A percentile compares a stretch with the other conserved stretches of the same genome.
Conservation (phyloP, 2,797 vertebrate genomes). For the Muraenolepis orangiensis region DNA sequence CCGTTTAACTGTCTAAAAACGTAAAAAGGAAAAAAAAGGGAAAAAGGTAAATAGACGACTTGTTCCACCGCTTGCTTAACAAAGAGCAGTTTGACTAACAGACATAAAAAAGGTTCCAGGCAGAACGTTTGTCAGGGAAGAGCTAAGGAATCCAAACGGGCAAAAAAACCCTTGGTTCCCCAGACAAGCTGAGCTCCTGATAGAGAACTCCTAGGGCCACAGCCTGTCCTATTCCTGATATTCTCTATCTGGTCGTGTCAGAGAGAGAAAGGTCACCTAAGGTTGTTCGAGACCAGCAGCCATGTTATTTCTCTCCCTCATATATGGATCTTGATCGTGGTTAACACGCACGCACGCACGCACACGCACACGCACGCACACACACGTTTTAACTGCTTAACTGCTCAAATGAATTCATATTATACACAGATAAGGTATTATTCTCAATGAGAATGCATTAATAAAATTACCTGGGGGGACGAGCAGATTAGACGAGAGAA, state of each 20-base stretch:
- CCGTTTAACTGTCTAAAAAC: background rate
- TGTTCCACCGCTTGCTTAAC: background rate
- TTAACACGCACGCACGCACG: background rate
- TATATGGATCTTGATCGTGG: background rate
- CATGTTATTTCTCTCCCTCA: background rate
- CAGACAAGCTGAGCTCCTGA: background rate
- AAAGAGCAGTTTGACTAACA: background rate
- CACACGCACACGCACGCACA: background rate
- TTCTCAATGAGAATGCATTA: constrained; percentile 19
- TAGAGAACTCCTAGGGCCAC: background rate
- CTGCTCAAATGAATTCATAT: constrained; percentile 4
- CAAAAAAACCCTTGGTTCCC: background rate
- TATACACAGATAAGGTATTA: background rate
- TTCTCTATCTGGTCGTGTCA: background rate
- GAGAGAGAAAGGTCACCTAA: background rate
- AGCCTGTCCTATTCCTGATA: background rate
- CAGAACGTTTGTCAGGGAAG: background rate
- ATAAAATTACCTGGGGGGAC: constrained; percentile 13
- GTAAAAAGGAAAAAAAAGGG: no score
- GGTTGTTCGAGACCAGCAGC: background rate
- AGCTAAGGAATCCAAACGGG: background rate
- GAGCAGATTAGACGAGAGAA: constrained; percentile 11
- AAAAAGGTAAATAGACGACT: background rate
- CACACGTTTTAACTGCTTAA: constrained; percentile 9
- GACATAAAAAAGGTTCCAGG: background rate